These are phyloP conservation scores for Thysanoteuthis rhombus DNA, from an alignment of 2,888 invertebrate genomes.

Conservation along the genomic window DNA sequence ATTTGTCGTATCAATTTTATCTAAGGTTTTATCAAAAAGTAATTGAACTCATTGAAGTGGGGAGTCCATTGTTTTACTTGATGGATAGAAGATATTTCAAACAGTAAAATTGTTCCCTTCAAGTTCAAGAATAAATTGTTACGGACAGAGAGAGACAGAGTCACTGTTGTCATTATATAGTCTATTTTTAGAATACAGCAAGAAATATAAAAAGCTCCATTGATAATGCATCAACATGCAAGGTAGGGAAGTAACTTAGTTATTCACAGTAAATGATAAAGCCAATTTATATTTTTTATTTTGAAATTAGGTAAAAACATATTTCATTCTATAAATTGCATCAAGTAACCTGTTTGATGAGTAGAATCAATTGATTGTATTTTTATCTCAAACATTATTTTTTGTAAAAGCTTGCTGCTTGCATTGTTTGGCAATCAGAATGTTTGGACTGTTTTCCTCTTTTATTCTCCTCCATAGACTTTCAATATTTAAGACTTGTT, in stretches of 20 bases:
- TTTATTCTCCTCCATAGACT: background rate
- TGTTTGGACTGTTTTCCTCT: background rate
- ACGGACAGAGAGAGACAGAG: too few species aligned
- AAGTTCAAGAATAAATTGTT: too few species aligned
- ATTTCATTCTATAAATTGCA: background rate
- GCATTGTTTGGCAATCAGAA: background rate
- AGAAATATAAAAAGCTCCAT: background rate
- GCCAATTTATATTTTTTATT: background rate
- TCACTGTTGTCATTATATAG: too few species aligned
- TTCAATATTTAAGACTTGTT: background rate
- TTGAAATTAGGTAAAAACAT: background rate
- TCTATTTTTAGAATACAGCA: background rate
- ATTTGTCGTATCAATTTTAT: too few species aligned
- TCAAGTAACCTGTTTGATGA: background rate
- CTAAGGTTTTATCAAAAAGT: too few species aligned
- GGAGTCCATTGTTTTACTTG: too few species aligned
- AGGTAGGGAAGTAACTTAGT: background rate
- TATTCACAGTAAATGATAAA: background rate
- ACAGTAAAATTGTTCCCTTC: too few species aligned
- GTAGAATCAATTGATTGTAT: background rate
- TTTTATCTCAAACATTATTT: background rate
- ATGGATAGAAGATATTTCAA: too few species aligned
- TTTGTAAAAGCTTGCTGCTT: background rate
- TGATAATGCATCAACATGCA: background rate
- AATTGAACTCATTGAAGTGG: too few species aligned